Base-by-base conservation (phyloP, 2,888 invertebrate genomes). In the Malachius bipustulatus region DNA sequence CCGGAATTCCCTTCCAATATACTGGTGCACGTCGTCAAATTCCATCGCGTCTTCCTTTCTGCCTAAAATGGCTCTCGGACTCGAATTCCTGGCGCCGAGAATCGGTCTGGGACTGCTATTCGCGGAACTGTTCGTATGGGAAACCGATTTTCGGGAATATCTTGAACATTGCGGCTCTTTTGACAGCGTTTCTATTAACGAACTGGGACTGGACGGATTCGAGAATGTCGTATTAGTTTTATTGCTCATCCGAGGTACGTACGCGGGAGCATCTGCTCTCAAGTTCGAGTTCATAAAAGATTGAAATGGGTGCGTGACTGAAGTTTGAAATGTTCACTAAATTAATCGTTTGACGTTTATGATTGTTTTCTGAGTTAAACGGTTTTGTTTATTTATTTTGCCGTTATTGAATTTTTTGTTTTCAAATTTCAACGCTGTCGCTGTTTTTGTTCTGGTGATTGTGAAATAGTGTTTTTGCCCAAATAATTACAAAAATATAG, bases 261-360 rank as follows among this genome's bases (percentile, higher is more conserved):
- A 54, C 4, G 43, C 42, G 9, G 52, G 54, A 9, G 55, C 55
- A 34, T 52, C 53, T 4, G 55, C 50, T 32, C 55, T 45, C 9
- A 54, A 44, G 40, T 50, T 48, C 9, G 44, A 44, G 39, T 31
- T 42, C 44, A 44, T 44, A 40, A 32, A 19, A 19, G n/a, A n/a
- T n/a, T n/a, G n/a, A n/a, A n/a, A n/a, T n/a, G n/a, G n/a, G n/a
- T n/a, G n/a, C n/a, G n/a, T n/a, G n/a, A n/a, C n/a, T n/a, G n/a
- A n/a, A n/a, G n/a, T n/a, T n/a, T n/a, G n/a, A n/a, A n/a, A n/a
- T n/a, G n/a, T n/a, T n/a, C n/a, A n/a, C n/a, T n/a, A n/a, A n/a
- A n/a, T n/a, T n/a, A n/a, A n/a, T n/a, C n/a, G n/a, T n/a, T n/a
- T n/a, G n/a, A n/a, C n/a, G n/a, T n/a, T n/a, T n/a, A n/a, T n/a